These are phyloP conservation scores for Pterostichus niger DNA, from an alignment of 2,888 invertebrate species.

Conservation along the genomic window DNA sequence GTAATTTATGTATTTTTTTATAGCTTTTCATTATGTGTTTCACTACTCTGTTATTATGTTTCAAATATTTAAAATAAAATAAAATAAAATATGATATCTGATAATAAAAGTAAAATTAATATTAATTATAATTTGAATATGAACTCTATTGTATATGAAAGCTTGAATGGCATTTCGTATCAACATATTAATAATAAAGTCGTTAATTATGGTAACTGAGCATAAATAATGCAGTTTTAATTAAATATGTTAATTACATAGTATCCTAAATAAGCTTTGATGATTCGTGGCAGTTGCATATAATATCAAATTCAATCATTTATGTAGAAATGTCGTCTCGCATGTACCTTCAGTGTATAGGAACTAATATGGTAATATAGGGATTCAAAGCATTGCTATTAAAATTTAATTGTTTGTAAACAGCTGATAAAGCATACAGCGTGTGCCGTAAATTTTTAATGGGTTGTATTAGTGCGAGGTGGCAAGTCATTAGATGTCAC, in stretches of 20 bases:
- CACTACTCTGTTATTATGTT: too few relatives aligned
- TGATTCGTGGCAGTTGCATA: conserved; percentile 14
- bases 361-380: conserved; percentile 54
- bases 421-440: conserved; percentile 57
- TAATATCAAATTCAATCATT: conserved; percentile 25
- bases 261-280: conserved; percentile 17
- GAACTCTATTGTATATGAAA: too few relatives aligned
- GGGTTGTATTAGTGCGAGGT: conserved; percentile 34
- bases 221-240: conserved; percentile 18
- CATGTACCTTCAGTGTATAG: not conserved
- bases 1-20: too few relatives aligned
- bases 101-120: too few relatives aligned
- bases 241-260: conserved; percentile 24
- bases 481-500: conserved; percentile 55
- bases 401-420: conserved; percentile 64
- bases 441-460: conserved; percentile 62
- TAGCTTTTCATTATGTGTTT: too few relatives aligned
- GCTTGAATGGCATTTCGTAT: not conserved
- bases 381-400: conserved; percentile 47
- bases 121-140: too few relatives aligned
- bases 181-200: conserved; percentile 3
- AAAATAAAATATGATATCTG: too few relatives aligned
- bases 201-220: conserved; percentile 11
- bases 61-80: too few relatives aligned
- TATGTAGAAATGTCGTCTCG: conserved; percentile 14